phyloP scores from a whole-genome alignment of 1,140 invertebrate species.

The Tetramorium parvispinum region DNA sequence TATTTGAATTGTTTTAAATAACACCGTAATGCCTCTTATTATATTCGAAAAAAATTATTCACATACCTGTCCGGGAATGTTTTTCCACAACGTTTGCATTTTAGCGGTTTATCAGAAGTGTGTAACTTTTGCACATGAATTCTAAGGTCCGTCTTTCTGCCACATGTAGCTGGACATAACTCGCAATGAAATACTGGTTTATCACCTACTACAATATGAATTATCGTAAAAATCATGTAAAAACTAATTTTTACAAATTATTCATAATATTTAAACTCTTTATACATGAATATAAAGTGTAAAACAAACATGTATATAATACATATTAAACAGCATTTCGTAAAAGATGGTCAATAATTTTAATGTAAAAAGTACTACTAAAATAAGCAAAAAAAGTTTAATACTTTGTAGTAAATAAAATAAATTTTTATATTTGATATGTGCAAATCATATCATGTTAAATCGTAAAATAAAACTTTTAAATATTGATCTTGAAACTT shows the following conservation, averaged over 20 bases:
- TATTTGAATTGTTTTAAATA: background rate
- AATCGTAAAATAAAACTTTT: background rate
- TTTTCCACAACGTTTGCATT: slow-evolving; percentile 97
- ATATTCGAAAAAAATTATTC: slow-evolving; percentile 17
- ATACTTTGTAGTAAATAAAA: background rate
- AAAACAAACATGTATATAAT: background rate
- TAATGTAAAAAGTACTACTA: too few species aligned
- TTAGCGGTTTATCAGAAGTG: slow-evolving; percentile 95
- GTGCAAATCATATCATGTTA: background rate
- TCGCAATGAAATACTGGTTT: slow-evolving; percentile 98
- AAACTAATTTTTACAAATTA: background rate
- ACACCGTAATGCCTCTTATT: background rate
- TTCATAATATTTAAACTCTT: background rate
- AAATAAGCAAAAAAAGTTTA: too few species aligned
- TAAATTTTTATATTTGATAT: background rate
- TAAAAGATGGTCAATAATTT: too few species aligned
- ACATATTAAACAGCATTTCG: too few species aligned
- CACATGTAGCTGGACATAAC: slow-evolving; percentile 98
- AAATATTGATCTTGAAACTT: background rate
- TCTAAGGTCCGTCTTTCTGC: slow-evolving; percentile 97
- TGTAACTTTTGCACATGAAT: slow-evolving; percentile 99
- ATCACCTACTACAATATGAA: slow-evolving; percentile 89
- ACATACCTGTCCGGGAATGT: slow-evolving; percentile 93
- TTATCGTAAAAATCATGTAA: background rate
- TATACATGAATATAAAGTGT: background rate